A percentile compares a stretch with the other conserved stretches of the same genome.
Evolutionary conservation across 1,140 invertebrate genomes (phyloP).

Genomic region (Xylocopa sonorina): DNA sequence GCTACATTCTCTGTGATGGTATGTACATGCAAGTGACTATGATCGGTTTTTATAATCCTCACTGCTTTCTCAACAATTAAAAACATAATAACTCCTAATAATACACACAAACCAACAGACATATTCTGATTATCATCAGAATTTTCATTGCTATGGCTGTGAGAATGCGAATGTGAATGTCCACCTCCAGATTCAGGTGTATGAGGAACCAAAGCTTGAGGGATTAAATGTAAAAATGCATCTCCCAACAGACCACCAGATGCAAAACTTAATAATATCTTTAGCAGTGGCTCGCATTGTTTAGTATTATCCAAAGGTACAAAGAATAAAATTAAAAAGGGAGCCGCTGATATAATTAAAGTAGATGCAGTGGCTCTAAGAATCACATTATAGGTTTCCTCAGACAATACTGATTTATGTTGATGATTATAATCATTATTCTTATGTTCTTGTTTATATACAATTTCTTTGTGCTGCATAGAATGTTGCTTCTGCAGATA

Average conservation of each 20-base stretch:
- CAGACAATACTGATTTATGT: constrained; percentile 24
- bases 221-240: constrained; percentile 98
- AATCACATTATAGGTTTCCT: constrained; percentile 84
- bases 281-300: constrained; percentile 92
- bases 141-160: constrained; percentile 79
- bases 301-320: constrained; percentile 95
- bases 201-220: constrained; percentile 92
- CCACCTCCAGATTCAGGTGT: constrained; percentile 82
- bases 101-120: constrained; percentile 93
- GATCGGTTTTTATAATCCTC: constrained; percentile 92
- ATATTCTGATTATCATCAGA: constrained; percentile 88
- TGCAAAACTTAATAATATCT: constrained; percentile 95
- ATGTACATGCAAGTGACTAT: constrained; percentile 83
- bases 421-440: constrained; percentile 28
- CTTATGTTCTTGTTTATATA: constrained; percentile 67
- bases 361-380: constrained; percentile 94
- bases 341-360: constrained; percentile 95
- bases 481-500: constrained; percentile 78
- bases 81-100: constrained; percentile 95
- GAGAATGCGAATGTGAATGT: constrained; percentile 83
- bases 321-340: constrained; percentile 96
- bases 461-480: constrained; percentile 63
- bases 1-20: constrained; percentile 69
- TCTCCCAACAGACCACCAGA: constrained; percentile 97
- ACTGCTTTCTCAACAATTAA: constrained; percentile 96